Percentiles rank a stretch among this genome's conserved stretches.
Evolutionary conservation across 2,888 invertebrate genomes (phyloP).

Genomic region (Lagria hirta): DNA sequence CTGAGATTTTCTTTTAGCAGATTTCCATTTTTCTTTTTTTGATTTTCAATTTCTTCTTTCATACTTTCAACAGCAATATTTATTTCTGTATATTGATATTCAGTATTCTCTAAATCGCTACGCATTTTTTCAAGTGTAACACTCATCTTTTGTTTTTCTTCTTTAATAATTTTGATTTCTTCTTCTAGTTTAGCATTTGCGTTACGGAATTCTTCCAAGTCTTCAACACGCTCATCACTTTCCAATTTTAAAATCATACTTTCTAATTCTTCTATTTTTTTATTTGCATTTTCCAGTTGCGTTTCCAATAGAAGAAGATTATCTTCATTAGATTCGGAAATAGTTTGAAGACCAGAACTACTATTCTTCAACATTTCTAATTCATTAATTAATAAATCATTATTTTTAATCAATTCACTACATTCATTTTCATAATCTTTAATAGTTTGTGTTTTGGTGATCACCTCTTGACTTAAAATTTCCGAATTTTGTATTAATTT

Average conservation of each 20-base stretch:
- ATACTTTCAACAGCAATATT: conserved; percentile 56
- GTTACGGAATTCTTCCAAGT: conserved; percentile 28
- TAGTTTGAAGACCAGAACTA: conserved; percentile 68
- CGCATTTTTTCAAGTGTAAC: conserved; percentile 54
- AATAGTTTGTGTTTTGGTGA: conserved; percentile 48
- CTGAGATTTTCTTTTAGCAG: conserved; percentile 41
- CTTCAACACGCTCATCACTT: conserved; percentile 8
- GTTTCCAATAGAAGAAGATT: conserved; percentile 64
- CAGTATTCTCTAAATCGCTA: conserved; percentile 49
- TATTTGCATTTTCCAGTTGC: conserved; percentile 60
- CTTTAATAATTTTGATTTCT: conserved; percentile 55
- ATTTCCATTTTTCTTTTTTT: conserved; percentile 42
- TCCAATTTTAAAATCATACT: conserved; percentile 11
- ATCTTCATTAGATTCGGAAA: conserved; percentile 72
- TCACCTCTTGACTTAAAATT: conserved; percentile 48
- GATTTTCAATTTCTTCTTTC: conserved; percentile 49
- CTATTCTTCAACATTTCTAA: conserved; percentile 63
- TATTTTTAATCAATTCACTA: conserved; percentile 69
- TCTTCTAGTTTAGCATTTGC: conserved; percentile 61
- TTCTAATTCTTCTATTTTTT: conserved; percentile 53
- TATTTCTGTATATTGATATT: conserved; percentile 52
- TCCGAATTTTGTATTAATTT: conserved; percentile 49
- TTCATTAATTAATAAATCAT: conserved; percentile 68
- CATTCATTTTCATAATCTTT: conserved; percentile 62
- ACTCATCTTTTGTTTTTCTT: conserved; percentile 48